Evolutionary conservation across 2,888 invertebrate genomes (phyloP), one percentile per base, ranked within the genome.

Genomic region (Gymnocheta viridis): DNA sequence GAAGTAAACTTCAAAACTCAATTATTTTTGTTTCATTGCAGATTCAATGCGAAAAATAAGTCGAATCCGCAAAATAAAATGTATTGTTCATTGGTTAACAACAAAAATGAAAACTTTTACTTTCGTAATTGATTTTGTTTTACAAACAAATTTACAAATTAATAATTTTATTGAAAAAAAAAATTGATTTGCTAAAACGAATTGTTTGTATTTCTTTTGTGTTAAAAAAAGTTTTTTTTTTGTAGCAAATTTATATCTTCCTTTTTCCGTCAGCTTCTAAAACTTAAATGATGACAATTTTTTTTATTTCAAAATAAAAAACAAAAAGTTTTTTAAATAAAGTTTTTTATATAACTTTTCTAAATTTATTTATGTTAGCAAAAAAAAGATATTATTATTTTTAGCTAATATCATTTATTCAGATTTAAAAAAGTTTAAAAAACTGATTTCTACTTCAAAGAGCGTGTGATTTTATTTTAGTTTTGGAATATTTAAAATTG

Each of bases 381-480:
- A 17, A 32, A 32, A 32, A 14, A 0, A 29, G 32, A 56, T 32
- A 17, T 17, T 29, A n/a, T n/a, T 2, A 29, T 17, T 56, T 56
- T n/a, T 27, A 12, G 22, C 49, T 14, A 54, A 56, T 56, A 56
- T 9, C n/a, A 1, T 54, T n/a, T 7, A 27, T n/a, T 54, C 17
- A 29, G 9, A 56, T 29, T 51, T 24, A 0, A 27, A 27, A 47
- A 47, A 47, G 19, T 47, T 19, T 6, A 3, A 24, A 27, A 51
- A 51, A 27, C 27, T 51, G 1, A 27, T 41, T 62, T 62, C 62
- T n/a, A 62, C 62, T 62, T 41, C 62, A 62, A 27, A 1, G 9
- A 62, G 62, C 62, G n/a, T 41, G 22, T 41, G n/a, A 41, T 62
- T 41, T 22, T 24, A 41, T 62, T 41, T 22, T 24, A 22, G 4